Base-by-base conservation (phyloP, 2,888 invertebrate genomes). In the Callyntrura sp. region DNA sequence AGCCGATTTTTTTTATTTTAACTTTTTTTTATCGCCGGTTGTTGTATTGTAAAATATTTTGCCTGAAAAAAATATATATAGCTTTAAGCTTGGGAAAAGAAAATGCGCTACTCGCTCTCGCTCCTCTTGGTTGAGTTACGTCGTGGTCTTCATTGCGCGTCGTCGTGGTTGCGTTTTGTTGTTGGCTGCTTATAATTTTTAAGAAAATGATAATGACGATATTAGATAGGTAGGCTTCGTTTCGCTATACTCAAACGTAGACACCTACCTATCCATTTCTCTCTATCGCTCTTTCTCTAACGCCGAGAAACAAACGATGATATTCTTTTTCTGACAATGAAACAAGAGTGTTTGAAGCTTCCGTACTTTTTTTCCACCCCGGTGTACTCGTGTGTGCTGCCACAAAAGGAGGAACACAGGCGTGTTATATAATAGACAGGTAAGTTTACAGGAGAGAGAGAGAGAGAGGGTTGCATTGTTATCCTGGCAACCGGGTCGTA, bases 291-390 rank as follows among this genome's bases (percentile, higher is more conserved):
- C 35, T 35, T 35, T 35, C 35, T 35, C 11, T 51, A n/a, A n/a
- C n/a, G 51, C 51, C 3, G 51, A 14, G 2, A 51, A 11, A 14
- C 51, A 51, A 51, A 51, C 51, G 51, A 51, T 35, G 35, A n/a
- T 57, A 57, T 57, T 14, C 8, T n/a, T 62, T 73, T 48, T 48
- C 73, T 73, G 73, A 73, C 73, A 73, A 73, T 73, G 20, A 48
- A 73, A 43, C 28, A 60, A 35, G 20, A 62, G 60, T 2, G n/a
- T 25, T 70, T 25, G 0, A 11, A 73, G 84, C 84, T 84, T 84
- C 84, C 84, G 84, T 65, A 84, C 70, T 84, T 83, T 25, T 51
- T 55, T 65, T 65, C 3, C 35, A 35, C 6, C 35, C 3, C 6
- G 3, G 35, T 35, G 35, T 35, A 2, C 3, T 35, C 35, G 35